Evolutionary conservation across 2,797 vertebrate species (phyloP).

Genomic region (Limnodromus scolopaceus): DNA sequence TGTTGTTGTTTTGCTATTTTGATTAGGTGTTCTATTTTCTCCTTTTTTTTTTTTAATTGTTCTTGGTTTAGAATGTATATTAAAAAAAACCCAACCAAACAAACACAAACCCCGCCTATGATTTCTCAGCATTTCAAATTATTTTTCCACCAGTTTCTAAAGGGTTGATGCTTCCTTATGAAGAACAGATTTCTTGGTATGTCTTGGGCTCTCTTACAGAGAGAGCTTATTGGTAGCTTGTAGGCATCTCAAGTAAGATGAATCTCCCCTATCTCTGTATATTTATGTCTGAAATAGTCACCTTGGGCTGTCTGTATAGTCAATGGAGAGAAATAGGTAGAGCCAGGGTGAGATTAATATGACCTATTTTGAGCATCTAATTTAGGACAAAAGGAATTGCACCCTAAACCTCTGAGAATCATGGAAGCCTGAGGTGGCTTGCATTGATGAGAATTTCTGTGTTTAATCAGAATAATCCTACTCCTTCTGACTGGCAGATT

Average conservation of each 20-base stretch:
- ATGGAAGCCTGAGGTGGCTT: neutral
- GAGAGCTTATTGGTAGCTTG: neutral
- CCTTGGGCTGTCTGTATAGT: neutral
- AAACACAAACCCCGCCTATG: neutral
- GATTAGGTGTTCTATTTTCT: neutral
- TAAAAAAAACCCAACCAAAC: neutral
- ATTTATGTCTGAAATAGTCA: neutral
- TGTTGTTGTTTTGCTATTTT: neutral
- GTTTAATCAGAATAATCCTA: neutral
- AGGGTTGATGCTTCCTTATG: neutral
- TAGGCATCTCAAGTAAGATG: neutral
- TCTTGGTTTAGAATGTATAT: neutral
- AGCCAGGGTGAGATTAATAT: neutral
- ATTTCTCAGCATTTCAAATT: neutral
- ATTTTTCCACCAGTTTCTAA: neutral
- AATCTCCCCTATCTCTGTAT: neutral
- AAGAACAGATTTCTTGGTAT: neutral
- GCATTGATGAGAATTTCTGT: neutral
- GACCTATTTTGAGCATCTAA: neutral
- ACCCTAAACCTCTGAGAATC: neutral
- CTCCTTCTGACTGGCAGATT: neutral
- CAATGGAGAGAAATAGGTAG: neutral
- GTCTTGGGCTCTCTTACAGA: neutral
- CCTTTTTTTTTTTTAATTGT: rapidly evolving
- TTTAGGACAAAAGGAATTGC: neutral